Evolutionary conservation across 2,797 vertebrate genomes (phyloP).

Genomic region (Arctocebus calabarensis): DNA sequence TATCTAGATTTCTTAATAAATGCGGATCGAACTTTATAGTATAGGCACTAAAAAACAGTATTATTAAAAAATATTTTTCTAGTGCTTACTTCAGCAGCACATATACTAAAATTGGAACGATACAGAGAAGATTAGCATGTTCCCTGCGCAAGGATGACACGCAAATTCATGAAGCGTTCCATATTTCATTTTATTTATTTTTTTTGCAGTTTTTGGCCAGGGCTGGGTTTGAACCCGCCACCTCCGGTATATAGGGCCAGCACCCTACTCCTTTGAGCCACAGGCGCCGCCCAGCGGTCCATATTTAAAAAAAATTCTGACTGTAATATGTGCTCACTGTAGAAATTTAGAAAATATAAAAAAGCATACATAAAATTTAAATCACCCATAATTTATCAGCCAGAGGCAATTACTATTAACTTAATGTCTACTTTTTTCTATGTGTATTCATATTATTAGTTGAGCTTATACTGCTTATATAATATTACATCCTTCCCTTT

Average conservation of each 20-base stretch:
- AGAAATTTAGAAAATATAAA: conserved; percentile 54
- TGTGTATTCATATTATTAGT: background rate
- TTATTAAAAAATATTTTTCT: background rate
- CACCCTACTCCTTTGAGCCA: too few relatives aligned
- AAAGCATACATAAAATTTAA: conserved; percentile 45
- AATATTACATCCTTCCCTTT: background rate
- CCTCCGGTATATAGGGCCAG: too few relatives aligned
- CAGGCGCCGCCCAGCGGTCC: too few relatives aligned
- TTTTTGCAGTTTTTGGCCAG: too few relatives aligned
- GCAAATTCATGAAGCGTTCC: too few relatives aligned
- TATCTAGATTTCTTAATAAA: conserved; percentile 49
- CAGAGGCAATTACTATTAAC: background rate
- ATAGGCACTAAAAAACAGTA: background rate
- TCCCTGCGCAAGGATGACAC: too few relatives aligned
- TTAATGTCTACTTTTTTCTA: conserved; percentile 39
- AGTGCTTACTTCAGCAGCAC: background rate
- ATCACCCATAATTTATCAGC: conserved; percentile 17
- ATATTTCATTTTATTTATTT: too few relatives aligned
- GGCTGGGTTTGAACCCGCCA: too few relatives aligned
- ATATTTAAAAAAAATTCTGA: background rate
- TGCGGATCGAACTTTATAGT: background rate
- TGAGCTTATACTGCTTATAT: background rate
- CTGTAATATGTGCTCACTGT: conserved; percentile 18
- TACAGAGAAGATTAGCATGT: too few relatives aligned
- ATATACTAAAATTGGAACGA: too few relatives aligned